phyloP scores from a whole-genome alignment of 2,113 vertebrate species.

The Silurus asotus region DNA sequence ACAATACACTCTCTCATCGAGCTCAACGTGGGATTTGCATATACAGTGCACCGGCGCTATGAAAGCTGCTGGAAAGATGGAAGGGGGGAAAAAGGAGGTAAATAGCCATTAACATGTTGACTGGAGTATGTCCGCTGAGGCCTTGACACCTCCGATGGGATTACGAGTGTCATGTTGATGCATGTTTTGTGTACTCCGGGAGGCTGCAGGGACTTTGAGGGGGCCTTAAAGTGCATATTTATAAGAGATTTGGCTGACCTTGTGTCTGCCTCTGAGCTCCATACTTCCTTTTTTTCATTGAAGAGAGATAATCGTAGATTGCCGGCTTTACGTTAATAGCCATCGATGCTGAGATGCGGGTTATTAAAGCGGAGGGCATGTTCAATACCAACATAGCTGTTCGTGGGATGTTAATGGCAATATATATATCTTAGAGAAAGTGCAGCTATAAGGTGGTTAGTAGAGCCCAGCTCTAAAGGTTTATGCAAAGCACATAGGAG shows the following conservation, averaged over 20 bases:
- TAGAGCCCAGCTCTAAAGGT: too few species aligned
- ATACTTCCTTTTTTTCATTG: background rate
- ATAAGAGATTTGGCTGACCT: slow-evolving; percentile 23
- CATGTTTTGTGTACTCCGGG: slow-evolving; percentile 56
- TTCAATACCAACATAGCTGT: slow-evolving; percentile 6
- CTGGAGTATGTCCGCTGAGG: slow-evolving; percentile 60
- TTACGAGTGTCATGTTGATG: slow-evolving; percentile 53
- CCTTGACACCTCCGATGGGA: slow-evolving; percentile 24
- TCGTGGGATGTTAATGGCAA: background rate
- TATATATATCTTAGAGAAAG: too few species aligned
- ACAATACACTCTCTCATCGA: slow-evolving; percentile 55
- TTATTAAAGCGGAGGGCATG: slow-evolving; percentile 20
- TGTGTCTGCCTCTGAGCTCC: background rate
- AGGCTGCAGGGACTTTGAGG: slow-evolving; percentile 47
- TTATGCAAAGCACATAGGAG: too few species aligned
- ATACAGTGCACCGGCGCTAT: slow-evolving; percentile 62
- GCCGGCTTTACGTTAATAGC: background rate
- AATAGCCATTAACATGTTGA: slow-evolving; percentile 63
- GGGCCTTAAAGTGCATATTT: slow-evolving; percentile 28
- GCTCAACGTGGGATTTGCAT: slow-evolving; percentile 64
- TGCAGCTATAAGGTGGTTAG: too few species aligned
- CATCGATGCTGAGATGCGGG: slow-evolving; percentile 26
- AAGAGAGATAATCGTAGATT: slow-evolving; percentile 10
- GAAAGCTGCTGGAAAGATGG: slow-evolving; percentile 57
- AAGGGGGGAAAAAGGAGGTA: slow-evolving; percentile 49